phyloP scores from a whole-genome alignment of 2,113 vertebrate species.

The Nycticryphes semicollaris region DNA sequence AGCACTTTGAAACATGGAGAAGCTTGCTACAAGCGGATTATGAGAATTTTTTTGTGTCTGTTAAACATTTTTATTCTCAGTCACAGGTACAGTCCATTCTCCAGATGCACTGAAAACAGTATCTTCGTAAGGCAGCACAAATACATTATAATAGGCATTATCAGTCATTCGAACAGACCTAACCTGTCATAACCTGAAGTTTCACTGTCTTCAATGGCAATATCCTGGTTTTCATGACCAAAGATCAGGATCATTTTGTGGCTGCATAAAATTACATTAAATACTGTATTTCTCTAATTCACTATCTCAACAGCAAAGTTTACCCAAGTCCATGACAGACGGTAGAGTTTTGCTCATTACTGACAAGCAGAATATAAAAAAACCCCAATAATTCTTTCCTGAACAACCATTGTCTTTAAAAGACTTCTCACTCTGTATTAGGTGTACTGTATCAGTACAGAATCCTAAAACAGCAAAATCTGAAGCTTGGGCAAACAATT shows the following conservation, averaged over 20 bases:
- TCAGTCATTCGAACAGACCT: background rate
- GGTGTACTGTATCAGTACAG: background rate
- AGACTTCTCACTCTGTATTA: background rate
- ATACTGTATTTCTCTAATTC: background rate
- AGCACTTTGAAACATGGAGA: background rate
- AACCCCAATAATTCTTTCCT: background rate
- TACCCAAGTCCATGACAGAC: background rate
- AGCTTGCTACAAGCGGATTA: background rate
- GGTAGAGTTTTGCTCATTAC: background rate
- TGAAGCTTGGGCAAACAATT: background rate
- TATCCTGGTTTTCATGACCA: background rate
- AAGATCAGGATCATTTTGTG: background rate
- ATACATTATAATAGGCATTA: background rate
- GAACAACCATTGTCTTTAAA: background rate
- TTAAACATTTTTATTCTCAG: background rate
- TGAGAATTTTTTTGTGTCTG: background rate
- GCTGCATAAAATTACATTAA: background rate
- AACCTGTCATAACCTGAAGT: background rate
- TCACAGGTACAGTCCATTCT: background rate
- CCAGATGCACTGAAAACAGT: background rate
- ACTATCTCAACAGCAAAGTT: background rate
- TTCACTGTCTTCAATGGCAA: background rate
- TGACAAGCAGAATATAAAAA: background rate
- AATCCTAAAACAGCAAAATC: background rate
- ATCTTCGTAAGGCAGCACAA: background rate